These are phyloP conservation scores for Plecotus auritus DNA, from an alignment of 2,113 vertebrate species.

Conservation along the genomic window DNA sequence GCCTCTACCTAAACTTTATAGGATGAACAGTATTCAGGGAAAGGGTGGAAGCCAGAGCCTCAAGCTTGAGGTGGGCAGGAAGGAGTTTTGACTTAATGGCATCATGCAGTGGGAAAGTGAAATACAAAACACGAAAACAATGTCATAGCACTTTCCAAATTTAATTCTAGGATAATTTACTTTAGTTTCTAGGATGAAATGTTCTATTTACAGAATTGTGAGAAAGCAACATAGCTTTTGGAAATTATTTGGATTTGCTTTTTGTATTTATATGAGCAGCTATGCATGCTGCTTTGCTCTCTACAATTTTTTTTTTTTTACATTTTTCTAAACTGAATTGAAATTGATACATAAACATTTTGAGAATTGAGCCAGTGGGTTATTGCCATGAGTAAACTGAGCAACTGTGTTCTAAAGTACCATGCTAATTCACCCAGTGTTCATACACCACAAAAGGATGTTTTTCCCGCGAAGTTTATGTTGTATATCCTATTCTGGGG, in stretches of 20 bases:
- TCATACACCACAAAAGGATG: background rate
- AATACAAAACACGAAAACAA: background rate
- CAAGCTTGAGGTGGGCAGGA: background rate
- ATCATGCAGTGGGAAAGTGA: background rate
- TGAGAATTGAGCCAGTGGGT: background rate
- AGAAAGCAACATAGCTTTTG: background rate
- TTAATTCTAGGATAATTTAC: background rate
- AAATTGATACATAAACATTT: background rate
- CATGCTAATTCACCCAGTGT: background rate
- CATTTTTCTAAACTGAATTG: background rate
- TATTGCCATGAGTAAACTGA: background rate
- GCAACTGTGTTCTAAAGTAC: background rate
- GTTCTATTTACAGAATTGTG: background rate
- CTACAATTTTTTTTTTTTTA: background rate
- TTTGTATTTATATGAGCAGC: background rate
- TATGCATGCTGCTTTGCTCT: background rate
- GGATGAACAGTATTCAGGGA: too few species aligned
- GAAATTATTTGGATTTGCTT: background rate
- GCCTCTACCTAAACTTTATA: too few species aligned
- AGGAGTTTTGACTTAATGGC: background rate
- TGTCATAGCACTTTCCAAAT: background rate
- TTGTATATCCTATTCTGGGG: background rate
- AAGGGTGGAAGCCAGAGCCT: background rate
- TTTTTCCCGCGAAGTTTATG: background rate
- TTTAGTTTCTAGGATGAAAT: constrained; percentile 4